Evolutionary conservation across 2,113 vertebrate species (phyloP).

Genomic region (Engystomops pustulosus): DNA sequence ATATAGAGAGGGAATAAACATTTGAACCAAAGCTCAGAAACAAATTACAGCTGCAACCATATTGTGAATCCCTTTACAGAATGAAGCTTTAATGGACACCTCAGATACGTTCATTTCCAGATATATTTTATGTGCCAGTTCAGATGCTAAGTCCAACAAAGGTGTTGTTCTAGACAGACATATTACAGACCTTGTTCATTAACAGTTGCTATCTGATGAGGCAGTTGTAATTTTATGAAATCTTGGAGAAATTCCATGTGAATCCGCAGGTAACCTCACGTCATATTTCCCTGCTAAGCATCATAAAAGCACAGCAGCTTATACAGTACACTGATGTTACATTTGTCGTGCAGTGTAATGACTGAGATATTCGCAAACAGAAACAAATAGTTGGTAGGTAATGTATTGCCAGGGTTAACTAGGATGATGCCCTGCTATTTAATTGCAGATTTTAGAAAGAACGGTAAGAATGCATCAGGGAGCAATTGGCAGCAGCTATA

Average conservation of each 20-base stretch:
- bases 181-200: too few relatives aligned
- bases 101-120: too few relatives aligned
- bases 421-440: constrained; percentile 18
- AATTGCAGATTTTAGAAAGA: constrained; percentile 36
- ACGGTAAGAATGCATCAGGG: constrained; percentile 34
- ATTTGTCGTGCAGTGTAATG: not conserved
- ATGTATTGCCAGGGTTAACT: constrained; percentile 19
- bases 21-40: too few relatives aligned
- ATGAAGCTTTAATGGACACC: too few relatives aligned
- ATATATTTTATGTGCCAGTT: too few relatives aligned
- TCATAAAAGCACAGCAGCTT: not conserved
- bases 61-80: too few relatives aligned
- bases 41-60: too few relatives aligned
- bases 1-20: too few relatives aligned
- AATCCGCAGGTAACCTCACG: not conserved
- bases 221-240: too few relatives aligned
- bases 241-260: not conserved
- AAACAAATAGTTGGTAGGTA: constrained; percentile 28
- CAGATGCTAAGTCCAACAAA: too few relatives aligned
- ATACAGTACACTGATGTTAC: not conserved
- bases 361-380: not conserved
- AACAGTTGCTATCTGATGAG: not conserved
- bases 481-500: constrained; percentile 19
- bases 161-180: too few relatives aligned
- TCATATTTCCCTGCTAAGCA: not conserved